phyloP scores from a whole-genome alignment of 2,113 vertebrate species.

The Mus musculus region GRCm39 chr14:4042501-4043000 shows the following conservation, averaged over 20 bases:
- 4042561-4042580: not conserved
- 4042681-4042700: not conserved
- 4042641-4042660: not conserved
- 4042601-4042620: not conserved
- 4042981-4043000: not conserved
- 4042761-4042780: no score
- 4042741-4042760: not conserved
- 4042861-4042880: not conserved
- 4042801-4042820: not conserved
- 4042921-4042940: not conserved
- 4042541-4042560: not conserved
- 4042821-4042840: not conserved
- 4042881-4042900: not conserved
- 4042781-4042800: not conserved
- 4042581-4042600: not conserved
- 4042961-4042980: not conserved
- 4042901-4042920: not conserved
- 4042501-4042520: no score
- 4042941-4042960: not conserved
- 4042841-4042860: not conserved
- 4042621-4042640: not conserved
- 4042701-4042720: not conserved
- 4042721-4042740: not conserved
- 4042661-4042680: not conserved
- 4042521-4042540: no score